A percentile compares a stretch with the other conserved stretches of the same genome.
Conservation (phyloP, 2,888 invertebrate genomes). For the Yponomeuta cagnagella region DNA sequence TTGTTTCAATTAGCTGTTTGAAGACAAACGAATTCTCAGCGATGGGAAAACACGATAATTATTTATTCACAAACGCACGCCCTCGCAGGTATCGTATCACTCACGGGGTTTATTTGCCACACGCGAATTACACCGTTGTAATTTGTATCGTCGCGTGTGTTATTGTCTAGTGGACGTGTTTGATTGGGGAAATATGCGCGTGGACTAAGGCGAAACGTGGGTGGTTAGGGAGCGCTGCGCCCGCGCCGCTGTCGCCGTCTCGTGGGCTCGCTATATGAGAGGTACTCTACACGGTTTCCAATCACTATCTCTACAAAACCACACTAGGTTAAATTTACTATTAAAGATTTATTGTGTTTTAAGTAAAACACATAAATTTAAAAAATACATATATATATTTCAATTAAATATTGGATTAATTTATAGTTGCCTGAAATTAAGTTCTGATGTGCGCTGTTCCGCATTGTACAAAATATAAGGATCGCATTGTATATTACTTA, state of each 20-base stretch:
- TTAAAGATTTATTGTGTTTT: too few species aligned
- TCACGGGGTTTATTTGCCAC: neutral
- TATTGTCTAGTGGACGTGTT: conserved; percentile 23
- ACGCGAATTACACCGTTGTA: neutral
- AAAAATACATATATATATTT: too few species aligned
- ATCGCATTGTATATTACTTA: too few species aligned
- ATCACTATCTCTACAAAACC: neutral
- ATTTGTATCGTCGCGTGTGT: neutral
- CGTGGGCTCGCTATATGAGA: conserved; percentile 6
- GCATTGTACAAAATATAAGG: too few species aligned
- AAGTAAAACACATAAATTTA: too few species aligned
- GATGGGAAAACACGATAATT: neutral
- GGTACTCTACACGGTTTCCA: neutral
- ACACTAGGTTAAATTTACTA: too few species aligned
- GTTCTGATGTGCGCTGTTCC: too few species aligned
- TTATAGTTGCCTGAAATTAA: too few species aligned
- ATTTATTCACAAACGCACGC: neutral
- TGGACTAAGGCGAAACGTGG: conserved; percentile 49
- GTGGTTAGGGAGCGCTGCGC: conserved; percentile 36
- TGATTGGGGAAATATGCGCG: conserved; percentile 36
- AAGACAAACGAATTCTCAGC: neutral
- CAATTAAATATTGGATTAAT: too few species aligned
- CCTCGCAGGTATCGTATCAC: neutral
- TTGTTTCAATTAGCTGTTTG: neutral
- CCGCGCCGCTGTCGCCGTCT: conserved; percentile 11